These are phyloP conservation scores for Spodoptera littoralis DNA, from an alignment of 2,888 invertebrate genomes.

Conservation along the genomic window DNA sequence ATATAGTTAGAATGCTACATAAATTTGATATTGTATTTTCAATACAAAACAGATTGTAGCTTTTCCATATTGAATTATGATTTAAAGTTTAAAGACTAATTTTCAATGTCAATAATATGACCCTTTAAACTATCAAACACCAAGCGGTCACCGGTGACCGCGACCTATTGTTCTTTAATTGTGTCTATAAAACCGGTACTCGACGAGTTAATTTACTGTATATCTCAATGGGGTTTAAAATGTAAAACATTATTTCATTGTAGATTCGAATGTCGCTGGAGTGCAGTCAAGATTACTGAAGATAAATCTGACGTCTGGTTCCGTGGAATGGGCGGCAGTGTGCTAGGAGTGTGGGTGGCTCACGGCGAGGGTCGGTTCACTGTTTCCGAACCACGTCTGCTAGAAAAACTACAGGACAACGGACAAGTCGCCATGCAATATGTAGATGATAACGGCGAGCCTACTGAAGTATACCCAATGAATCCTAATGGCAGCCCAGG, in stretches of 20 bases:
- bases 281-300: constrained; percentile 92
- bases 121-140: too few species aligned
- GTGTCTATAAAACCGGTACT: too few species aligned
- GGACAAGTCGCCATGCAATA: constrained; percentile 94
- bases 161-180: too few species aligned
- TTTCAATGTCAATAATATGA: too few species aligned
- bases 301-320: constrained; percentile 94
- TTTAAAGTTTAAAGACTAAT: too few species aligned
- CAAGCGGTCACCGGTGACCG: too few species aligned
- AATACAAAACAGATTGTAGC: too few species aligned
- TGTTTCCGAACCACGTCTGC: constrained; percentile 84
- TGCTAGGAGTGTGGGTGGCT: constrained; percentile 98
- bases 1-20: too few species aligned
- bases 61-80: too few species aligned
- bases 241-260: neutral
- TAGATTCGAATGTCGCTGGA: constrained; percentile 92
- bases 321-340: constrained; percentile 94
- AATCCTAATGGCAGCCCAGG: constrained; percentile 97
- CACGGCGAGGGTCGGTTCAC: constrained; percentile 97
- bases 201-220: neutral
- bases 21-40: too few species aligned
- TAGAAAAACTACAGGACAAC: constrained; percentile 84
- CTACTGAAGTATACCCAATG: constrained; percentile 96
- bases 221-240: neutral
- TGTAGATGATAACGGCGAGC: constrained; percentile 93